Conservation (phyloP, 2,888 invertebrate genomes). For the Eledona agricola region DNA sequence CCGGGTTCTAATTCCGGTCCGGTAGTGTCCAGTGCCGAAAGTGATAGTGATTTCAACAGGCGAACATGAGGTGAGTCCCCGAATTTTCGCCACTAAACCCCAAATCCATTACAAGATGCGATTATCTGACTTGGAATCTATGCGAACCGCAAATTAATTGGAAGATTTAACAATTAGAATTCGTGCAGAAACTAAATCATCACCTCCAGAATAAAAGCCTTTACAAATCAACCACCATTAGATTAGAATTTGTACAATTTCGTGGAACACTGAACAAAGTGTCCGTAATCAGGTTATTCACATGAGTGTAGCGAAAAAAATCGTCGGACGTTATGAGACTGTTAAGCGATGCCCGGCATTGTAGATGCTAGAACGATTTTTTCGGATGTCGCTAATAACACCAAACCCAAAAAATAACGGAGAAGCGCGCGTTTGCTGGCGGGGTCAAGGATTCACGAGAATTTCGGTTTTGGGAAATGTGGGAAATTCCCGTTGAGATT, state of each 20-base stretch:
- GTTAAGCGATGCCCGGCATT: constrained; percentile 12
- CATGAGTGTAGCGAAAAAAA: constrained; percentile 16
- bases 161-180: constrained; percentile 1
- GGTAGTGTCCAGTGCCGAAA: constrained; percentile 1
- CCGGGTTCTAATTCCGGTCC: constrained; percentile 2
- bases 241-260: not conserved
- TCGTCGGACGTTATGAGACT: constrained; percentile 17
- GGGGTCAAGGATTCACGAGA: constrained; percentile 8
- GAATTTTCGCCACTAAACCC: no score
- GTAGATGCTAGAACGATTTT: constrained; percentile 24
- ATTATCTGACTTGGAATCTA: no score
- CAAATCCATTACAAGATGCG: no score
- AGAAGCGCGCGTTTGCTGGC: constrained; percentile 5
- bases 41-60: constrained; percentile 1
- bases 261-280: not conserved
- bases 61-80: no score
- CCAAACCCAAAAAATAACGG: constrained; percentile 22
- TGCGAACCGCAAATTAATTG: no score
- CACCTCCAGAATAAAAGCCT: no score
- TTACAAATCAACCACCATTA: no score
- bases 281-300: constrained; percentile 7
- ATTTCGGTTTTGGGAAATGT: no score
- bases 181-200: not conserved
- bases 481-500: no score
- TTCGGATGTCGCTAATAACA: constrained; percentile 6